A percentile compares a stretch with the other conserved stretches of the same genome.
Evolutionary conservation across 2,113 vertebrate genomes (phyloP).

Genomic region (Hemibagrus wyckioides): DNA sequence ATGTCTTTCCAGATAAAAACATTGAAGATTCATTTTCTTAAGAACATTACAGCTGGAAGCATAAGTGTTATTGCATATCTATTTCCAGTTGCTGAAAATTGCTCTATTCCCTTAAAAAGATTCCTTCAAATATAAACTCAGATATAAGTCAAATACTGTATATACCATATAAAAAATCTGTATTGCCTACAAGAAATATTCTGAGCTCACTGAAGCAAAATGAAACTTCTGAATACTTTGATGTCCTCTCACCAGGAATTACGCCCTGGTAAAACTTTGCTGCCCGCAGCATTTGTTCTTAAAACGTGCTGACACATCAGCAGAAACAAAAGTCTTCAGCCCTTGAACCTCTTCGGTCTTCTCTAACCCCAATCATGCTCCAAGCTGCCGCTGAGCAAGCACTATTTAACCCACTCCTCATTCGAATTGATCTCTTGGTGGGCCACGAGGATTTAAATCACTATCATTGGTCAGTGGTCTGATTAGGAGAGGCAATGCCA

Average conservation of each 20-base stretch:
- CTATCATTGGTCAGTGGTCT: constrained; percentile 42
- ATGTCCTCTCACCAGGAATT: constrained; percentile 22
- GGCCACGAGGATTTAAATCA: constrained; percentile 51
- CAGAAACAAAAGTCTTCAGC: constrained; percentile 19
- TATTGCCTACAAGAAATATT: not conserved
- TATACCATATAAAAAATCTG: not conserved
- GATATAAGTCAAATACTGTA: not conserved
- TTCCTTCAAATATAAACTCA: not conserved
- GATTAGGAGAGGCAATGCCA: constrained; percentile 31
- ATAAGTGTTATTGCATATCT: not conserved
- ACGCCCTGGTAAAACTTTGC: constrained; percentile 28
- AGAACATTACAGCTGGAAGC: not conserved
- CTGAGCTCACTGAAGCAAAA: constrained; percentile 22
- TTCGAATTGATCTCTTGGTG: constrained; percentile 39
- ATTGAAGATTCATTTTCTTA: not conserved
- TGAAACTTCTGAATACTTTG: constrained; percentile 37
- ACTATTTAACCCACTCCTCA: constrained; percentile 33
- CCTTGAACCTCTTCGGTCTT: constrained; percentile 37
- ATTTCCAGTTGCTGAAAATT: not conserved
- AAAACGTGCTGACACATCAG: constrained; percentile 48
- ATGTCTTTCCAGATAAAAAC: constrained; percentile 26
- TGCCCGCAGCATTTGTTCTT: constrained; percentile 42
- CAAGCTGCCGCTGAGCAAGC: constrained; percentile 42
- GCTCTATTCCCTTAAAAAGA: not conserved
- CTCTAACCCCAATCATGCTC: constrained; percentile 41